A percentile compares a stretch with the other conserved stretches of the same genome.
Conservation (phyloP, 2,797 vertebrate species). For the Acipenser ruthenus region DNA sequence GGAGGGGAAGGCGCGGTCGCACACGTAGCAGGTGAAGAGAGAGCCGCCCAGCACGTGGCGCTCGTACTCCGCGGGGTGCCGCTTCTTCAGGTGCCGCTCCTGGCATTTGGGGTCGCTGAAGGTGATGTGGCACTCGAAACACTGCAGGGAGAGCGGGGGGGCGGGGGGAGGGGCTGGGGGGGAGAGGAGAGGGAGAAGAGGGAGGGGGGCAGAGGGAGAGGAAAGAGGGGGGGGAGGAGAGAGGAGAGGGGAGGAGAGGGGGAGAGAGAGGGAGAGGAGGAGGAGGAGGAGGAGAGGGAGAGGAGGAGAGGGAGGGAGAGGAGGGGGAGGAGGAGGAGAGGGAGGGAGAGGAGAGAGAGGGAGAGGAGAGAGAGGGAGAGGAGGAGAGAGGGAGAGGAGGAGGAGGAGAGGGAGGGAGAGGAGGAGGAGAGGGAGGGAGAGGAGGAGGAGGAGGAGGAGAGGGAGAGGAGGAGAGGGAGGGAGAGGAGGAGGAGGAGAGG, state of each 20-base stretch:
- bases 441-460: too few species aligned
- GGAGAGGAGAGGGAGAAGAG: not conserved
- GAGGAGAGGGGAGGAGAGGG: too few species aligned
- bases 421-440: too few species aligned
- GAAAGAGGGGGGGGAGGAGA: too few species aligned
- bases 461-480: too few species aligned
- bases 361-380: not conserved
- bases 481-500: too few species aligned
- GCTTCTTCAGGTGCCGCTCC: conserved; percentile 65
- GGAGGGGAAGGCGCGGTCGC: conserved; percentile 66
- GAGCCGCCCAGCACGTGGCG: conserved; percentile 62
- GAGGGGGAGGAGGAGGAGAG: not conserved
- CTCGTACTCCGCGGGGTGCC: conserved; percentile 67
- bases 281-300: too few species aligned
- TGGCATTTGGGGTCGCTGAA: conserved; percentile 71
- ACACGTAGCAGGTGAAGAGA: conserved; percentile 72
- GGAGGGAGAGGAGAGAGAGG: not conserved
- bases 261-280: too few species aligned
- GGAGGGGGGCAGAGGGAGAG: not conserved
- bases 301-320: not conserved
- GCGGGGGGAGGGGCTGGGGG: too few species aligned
- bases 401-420: too few species aligned
- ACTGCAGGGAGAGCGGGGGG: too few species aligned
- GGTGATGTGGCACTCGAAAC: conserved; percentile 73
- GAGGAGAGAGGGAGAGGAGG: too few species aligned